Evolutionary conservation across 2,888 invertebrate genomes (phyloP), one percentile per base, ranked within the genome.

Genomic region (Mesochorus sp.): DNA sequence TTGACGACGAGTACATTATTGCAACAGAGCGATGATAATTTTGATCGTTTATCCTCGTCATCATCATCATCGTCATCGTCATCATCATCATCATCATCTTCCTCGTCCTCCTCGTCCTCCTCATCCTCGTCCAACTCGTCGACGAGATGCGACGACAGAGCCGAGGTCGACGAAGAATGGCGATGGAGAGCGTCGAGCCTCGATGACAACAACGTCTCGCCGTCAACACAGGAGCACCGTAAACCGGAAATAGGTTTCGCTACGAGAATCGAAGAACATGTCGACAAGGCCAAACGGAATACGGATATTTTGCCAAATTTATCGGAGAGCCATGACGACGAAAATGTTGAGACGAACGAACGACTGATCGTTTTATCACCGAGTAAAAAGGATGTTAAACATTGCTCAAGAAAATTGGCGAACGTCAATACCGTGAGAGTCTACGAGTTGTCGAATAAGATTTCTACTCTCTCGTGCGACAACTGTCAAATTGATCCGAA

Each of bases 91-190:
- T 70, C 72, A 67, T 42, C 67, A 24, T 51, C 53, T n/a, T n/a
- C 14, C 62, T 78, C 79, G 67, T 66, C 75, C 12, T 57, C 81
- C 26, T 77, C 81, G 28, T 77, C 77, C 73, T 70, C 80, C 61
- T 34, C 68, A n/a, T 53, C 75, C 57, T 57, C 62, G 42, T 79
- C 81, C 77, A 64, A 75, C 82, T 81, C 80, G 79, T 81, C 80
- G 80, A n/a, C n/a, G n/a, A 81, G 81, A 62, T 78, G 81, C 57
- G 61, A 76, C 66, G 77, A 79, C 34, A 57, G 79, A 67, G 73
- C 55, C 8, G 79, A 76, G 49, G 62, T 80, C 28, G 76, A 78
- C 70, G 73, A 80, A 6, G 75, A 80, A 55, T 80, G 80, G 80
- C 64, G 74, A 17, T 81, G 81, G 80, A 53, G 68, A 39, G 42